Conservation (phyloP, 2,888 invertebrate species). For the Xestia sexstrigata region DNA sequence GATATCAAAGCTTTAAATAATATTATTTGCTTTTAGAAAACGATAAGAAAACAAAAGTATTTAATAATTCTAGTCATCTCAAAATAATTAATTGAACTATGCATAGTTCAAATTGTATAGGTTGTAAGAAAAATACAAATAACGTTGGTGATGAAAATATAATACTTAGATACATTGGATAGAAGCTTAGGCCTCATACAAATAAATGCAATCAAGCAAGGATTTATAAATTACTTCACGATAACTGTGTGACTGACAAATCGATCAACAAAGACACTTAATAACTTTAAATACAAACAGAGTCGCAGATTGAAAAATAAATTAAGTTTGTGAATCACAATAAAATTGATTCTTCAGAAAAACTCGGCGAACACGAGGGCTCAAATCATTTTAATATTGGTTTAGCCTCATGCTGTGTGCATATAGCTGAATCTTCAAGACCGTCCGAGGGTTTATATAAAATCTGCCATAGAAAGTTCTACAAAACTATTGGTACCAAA, state of each 20-base stretch:
- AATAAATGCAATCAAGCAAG: conserved; percentile 15
- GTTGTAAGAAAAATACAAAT: neutral
- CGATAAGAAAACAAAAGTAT: neutral
- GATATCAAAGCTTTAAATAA: neutral
- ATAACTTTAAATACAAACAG: conserved; percentile 37
- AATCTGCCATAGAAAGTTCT: neutral
- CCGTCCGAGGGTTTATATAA: neutral
- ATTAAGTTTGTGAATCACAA: conserved; percentile 18
- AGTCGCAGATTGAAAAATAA: conserved; percentile 32
- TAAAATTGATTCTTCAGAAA: neutral
- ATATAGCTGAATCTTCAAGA: neutral
- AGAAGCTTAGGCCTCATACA: neutral
- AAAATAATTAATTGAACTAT: neutral
- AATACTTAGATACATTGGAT: neutral
- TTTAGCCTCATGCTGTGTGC: neutral
- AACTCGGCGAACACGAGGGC: neutral
- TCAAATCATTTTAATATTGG: neutral
- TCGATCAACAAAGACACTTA: conserved; percentile 14
- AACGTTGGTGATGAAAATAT: neutral
- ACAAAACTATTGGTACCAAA: neutral
- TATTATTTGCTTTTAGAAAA: neutral
- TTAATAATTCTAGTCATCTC: neutral
- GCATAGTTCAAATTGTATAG: neutral
- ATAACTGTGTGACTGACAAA: conserved; percentile 12
- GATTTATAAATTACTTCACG: conserved; percentile 21